Evolutionary conservation across 2,888 invertebrate genomes (phyloP), one percentile per base, ranked within the genome.

Genomic region (Ceriagrion tenellum): DNA sequence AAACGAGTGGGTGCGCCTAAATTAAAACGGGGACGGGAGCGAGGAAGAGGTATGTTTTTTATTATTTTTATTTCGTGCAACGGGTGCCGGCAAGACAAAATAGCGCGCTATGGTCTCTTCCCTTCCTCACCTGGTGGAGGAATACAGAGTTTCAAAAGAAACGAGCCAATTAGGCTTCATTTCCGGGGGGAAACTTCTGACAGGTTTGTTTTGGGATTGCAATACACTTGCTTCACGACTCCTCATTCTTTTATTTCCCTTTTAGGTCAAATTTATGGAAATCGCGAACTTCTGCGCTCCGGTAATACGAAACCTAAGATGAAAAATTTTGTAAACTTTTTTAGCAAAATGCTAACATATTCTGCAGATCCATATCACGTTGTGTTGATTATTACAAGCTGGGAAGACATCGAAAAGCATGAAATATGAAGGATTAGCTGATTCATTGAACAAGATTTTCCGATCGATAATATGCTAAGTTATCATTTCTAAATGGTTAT

Each of bases 161-260:
- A 81, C 35, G 35, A 81, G 81, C 30, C n/a, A 81, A 81, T 81
- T 81, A 81, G 35, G 81, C 30, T 81, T 81, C n/a, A 81, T 81
- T 69, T 81, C 81, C 26, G 81, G 13, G 81, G 3, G 35, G 4
- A 81, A 35, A 81, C 35, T 81, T 35, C 4, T 81, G 81, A 81
- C 81, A 81, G 81, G 30, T 81, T 81, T 16, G 81, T 81, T 69
- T 69, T 18, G n/a, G 69, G 13, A 12, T 35, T 16, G 30, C 13
- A 16, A 81, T 13, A 81, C 16, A 81, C 35, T 81, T 35, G 0
- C 35, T 18, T 81, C 30, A 16, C 30, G 26, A 16, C 81, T 16
- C 3, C 12, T 35, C 10, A 23, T 35, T 81, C 18, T 35, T 1
- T 35, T 35, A 35, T 81, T 35, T 81, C 6, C 35, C n/a, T 69